Evolutionary conservation across 2,888 invertebrate species (phyloP).

Genomic region (Synergus gifuensis): DNA sequence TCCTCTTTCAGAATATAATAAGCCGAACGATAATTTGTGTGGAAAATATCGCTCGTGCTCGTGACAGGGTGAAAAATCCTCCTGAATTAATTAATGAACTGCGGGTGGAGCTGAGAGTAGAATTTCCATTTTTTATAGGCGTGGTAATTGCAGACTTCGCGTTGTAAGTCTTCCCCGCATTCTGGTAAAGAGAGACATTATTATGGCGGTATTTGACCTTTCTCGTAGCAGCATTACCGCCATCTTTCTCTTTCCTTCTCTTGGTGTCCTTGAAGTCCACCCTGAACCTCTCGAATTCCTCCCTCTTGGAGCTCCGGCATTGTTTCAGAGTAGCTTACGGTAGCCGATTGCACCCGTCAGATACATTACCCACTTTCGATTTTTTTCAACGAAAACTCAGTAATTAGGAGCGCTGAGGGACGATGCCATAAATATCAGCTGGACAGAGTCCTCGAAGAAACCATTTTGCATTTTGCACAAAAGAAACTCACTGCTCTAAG

Average conservation of each 20-base stretch:
- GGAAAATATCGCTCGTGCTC: constrained; percentile 29
- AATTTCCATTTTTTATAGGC: constrained; percentile 15
- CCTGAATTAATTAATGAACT: constrained; percentile 40
- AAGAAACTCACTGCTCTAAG: constrained; percentile 21
- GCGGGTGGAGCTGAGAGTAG: constrained; percentile 31
- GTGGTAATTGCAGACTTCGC: constrained; percentile 38
- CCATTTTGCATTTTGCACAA: constrained; percentile 41
- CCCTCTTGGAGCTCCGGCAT: constrained; percentile 40
- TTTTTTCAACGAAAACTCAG: constrained; percentile 37
- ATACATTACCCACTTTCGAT: constrained; percentile 41
- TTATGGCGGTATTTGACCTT: constrained; percentile 53
- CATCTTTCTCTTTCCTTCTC: constrained; percentile 41
- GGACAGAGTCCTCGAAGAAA: constrained; percentile 33
- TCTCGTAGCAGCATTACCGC: constrained; percentile 41
- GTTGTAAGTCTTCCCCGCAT: constrained; percentile 30
- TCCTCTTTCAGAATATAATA: constrained; percentile 39
- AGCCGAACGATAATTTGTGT: constrained; percentile 35
- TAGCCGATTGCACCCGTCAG: constrained; percentile 41
- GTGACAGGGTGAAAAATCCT: constrained; percentile 20
- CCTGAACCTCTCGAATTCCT: constrained; percentile 42
- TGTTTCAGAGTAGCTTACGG: constrained; percentile 40
- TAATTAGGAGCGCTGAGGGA: constrained; percentile 40
- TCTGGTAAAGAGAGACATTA: constrained; percentile 41
- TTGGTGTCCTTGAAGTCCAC: constrained; percentile 41
- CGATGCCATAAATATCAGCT: constrained; percentile 39